These are phyloP conservation scores for Alcis repandata DNA, from an alignment of 2,888 invertebrate genomes.

Conservation along the genomic window DNA sequence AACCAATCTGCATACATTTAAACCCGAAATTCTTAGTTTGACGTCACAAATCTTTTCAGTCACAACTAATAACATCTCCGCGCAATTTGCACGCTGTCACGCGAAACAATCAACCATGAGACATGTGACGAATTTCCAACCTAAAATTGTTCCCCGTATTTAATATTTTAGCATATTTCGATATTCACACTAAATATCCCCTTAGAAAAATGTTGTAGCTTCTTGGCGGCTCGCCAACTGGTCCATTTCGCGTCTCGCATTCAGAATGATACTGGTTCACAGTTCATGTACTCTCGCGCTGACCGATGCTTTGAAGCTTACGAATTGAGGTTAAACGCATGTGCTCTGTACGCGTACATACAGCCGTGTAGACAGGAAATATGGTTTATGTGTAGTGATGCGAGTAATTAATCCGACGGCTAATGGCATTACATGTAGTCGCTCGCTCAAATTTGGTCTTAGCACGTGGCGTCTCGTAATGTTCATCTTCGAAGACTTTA, in stretches of 20 bases:
- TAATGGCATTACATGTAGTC: slow-evolving; percentile 64
- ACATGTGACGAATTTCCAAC: slow-evolving; percentile 74
- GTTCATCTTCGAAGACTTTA: slow-evolving; percentile 46
- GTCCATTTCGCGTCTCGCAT: slow-evolving; percentile 76
- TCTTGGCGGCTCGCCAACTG: slow-evolving; percentile 76
- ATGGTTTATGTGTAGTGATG: slow-evolving; percentile 74
- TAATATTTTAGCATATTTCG: slow-evolving; percentile 61
- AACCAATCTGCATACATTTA: slow-evolving; percentile 31
- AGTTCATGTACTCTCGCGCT: slow-evolving; percentile 76
- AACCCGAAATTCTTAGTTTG: slow-evolving; percentile 52
- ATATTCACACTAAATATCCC: slow-evolving; percentile 64
- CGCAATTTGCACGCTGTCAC: slow-evolving; percentile 75
- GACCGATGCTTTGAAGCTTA: slow-evolving; percentile 78
- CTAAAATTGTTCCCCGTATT: slow-evolving; percentile 70
- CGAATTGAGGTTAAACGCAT: slow-evolving; percentile 77
- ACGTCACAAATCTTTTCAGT: slow-evolving; percentile 64
- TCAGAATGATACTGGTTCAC: slow-evolving; percentile 79
- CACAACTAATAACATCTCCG: slow-evolving; percentile 63
- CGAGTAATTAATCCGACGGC: slow-evolving; percentile 77
- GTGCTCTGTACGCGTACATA: slow-evolving; percentile 56
- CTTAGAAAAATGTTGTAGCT: slow-evolving; percentile 60
- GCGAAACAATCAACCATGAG: slow-evolving; percentile 73
- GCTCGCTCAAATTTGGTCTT: slow-evolving; percentile 53
- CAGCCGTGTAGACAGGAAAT: slow-evolving; percentile 66
- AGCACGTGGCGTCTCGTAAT: slow-evolving; percentile 55